Base-by-base conservation (phyloP, 1,140 invertebrate genomes). In the Matsumurasca onukii region DNA sequence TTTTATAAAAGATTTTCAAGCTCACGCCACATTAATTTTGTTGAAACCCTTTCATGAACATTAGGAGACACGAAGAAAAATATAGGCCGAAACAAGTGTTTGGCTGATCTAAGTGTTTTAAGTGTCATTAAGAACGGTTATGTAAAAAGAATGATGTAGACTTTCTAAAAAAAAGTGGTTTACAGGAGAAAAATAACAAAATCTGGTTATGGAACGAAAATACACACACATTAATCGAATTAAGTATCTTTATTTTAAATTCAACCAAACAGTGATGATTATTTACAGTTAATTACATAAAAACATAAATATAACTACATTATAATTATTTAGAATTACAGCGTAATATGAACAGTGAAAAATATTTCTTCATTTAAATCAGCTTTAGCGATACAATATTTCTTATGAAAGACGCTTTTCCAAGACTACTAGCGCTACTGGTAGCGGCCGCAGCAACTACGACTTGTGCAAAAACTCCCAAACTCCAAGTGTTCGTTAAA, bases 241-340 rank as follows among this genome's bases (percentile, higher is more conserved):
- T 39, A 39, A 17, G 17, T 39, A 9, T 17, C 17, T 39, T 39
- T 39, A 39, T 39, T 39, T 39, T 5, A 5, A 39, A 39, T 39
- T 9, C 34, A 39, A 39, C 17, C 5, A 39, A 39, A 52, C 49
- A 52, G 22, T 5, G 5, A 12, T 59, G 15, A n/a, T 51, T 59
- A 27, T 59, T 22, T 59, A 22, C 12, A 22, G 12, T 59, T 27
- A 59, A 22, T 27, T 59, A 59, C 25, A 27, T 59, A 12, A 27
- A 59, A 59, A 59, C 55, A 59, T 27, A n/a, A 27, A 29, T 27
- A 59, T 59, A 59, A 27, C 55, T 59, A 59, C 55, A 59, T 25
- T 59, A 59, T 29, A 59, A 27, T 59, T 27, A 5, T 59, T 59
- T 59, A 59, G 55, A 59, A 59, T 59, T 29, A 59, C 55, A n/a